Base-by-base conservation (phyloP, 23 tunicate species). In the Trididemnum clinides region DNA sequence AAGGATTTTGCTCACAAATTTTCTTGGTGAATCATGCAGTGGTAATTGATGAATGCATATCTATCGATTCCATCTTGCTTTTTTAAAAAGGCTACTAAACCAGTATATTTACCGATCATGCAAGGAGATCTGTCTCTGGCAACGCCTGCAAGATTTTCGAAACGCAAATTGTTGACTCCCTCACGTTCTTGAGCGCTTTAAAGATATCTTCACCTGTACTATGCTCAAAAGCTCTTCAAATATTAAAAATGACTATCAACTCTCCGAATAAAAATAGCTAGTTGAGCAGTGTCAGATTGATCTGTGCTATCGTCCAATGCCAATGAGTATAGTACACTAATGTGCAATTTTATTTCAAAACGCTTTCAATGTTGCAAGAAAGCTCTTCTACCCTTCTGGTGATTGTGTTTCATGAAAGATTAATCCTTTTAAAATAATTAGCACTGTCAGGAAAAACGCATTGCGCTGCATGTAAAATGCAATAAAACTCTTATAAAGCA, bases 71-170 rank as follows among this genome's bases (percentile, higher is more conserved):
- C 75, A 66, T 31, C 75, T n/a, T 66, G 75, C 37, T 74, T 74
- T 74, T 38, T 38, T 21, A 74, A 44, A 6, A 44, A 74, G 59
- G 81, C 81, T 44, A 38, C 59, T 32, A 44, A 39, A 74, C 59
- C 81, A 74, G 64, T 74, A n/a, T 74, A 28, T 74, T 37, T 74
- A 39, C 81, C 59, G 30, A 39, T 21, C 32, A 39, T 74, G 81
- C 29, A 74, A 28, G 37, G 37, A 37, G 75, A 36, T 66, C 75
- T 37, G 37, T 66, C 75, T 66, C 37, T 66, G 31, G 81, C 59
- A 62, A 74, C 81, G 81, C 81, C 81, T 18, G 81, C 59, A 74
- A 74, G 59, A 20, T 74, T 74, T 74, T 74, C 26, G 57, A 74
- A 37, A 74, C 81, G 81, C 81, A 74, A 74, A 74, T 74, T 59